phyloP scores from a whole-genome alignment of 2,888 invertebrate species.

The Nysson spinosus region DNA sequence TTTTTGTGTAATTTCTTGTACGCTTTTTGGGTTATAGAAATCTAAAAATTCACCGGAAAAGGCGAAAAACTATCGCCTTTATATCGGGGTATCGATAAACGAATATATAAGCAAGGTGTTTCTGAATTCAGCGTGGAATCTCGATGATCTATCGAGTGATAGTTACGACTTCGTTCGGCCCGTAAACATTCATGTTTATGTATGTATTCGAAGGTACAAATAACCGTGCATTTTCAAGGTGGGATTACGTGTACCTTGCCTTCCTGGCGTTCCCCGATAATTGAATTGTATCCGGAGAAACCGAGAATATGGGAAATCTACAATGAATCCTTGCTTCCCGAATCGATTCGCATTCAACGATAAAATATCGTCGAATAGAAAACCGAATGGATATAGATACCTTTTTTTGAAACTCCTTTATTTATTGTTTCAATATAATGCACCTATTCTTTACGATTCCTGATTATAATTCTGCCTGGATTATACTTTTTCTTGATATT shows the following conservation, averaged over 20 bases:
- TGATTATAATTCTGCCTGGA: too few relatives aligned
- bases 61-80: not conserved
- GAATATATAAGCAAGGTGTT: slow-evolving; percentile 12
- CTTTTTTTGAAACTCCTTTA: too few relatives aligned
- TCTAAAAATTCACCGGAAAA: too few relatives aligned
- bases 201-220: not conserved
- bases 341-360: too few relatives aligned
- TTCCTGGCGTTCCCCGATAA: not conserved
- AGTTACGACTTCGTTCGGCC: slow-evolving; percentile 1
- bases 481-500: too few relatives aligned
- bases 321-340: too few relatives aligned
- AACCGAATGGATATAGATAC: too few relatives aligned
- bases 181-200: slow-evolving; percentile 1
- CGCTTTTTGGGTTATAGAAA: not conserved
- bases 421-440: too few relatives aligned
- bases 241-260: not conserved
- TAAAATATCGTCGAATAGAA: too few relatives aligned
- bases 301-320: not conserved
- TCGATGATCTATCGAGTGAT: slow-evolving; percentile 24
- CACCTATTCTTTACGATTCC: too few relatives aligned
- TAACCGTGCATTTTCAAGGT: not conserved
- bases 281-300: not conserved
- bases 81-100: not conserved
- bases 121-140: slow-evolving; percentile 25
- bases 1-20: too few relatives aligned